Percentiles rank a stretch among this genome's conserved stretches.
These are phyloP conservation scores for Corythucha ciliata DNA, from an alignment of 2,888 invertebrate species.

Conservation along the genomic window DNA sequence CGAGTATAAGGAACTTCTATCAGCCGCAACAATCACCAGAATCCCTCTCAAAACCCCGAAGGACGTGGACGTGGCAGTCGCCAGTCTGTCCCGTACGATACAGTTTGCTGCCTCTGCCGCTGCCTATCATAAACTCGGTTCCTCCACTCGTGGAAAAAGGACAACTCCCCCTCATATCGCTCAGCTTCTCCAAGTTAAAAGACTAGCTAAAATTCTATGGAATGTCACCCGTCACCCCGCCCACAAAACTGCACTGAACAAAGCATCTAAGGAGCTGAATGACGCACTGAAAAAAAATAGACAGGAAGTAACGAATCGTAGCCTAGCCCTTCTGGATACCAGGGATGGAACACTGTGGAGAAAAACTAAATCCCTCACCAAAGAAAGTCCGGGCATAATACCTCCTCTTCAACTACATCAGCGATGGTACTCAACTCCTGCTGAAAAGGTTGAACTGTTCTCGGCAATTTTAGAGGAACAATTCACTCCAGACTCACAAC, in stretches of 20 bases:
- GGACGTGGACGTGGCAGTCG: conserved; percentile 6
- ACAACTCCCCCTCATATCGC: background rate
- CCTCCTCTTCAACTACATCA: background rate
- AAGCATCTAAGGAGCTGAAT: too few relatives aligned
- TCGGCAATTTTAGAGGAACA: conserved; percentile 1
- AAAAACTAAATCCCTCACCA: conserved; percentile 6
- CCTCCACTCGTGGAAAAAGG: background rate
- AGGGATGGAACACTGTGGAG: conserved; percentile 2
- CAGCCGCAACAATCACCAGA: background rate
- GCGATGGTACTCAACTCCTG: conserved; percentile 3
- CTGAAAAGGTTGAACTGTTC: conserved; percentile 13
- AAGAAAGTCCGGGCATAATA: background rate
- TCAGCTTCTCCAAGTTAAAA: conserved; percentile 7
- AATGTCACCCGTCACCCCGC: background rate
- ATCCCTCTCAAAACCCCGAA: conserved; percentile 5
- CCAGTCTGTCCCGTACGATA: conserved; percentile 3
- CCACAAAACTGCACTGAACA: conserved; percentile 10
- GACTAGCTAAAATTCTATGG: background rate
- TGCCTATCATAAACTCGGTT: too few relatives aligned
- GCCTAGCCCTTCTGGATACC: conserved; percentile 5
- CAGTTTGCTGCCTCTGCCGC: conserved; percentile 15
- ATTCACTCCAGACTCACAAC: conserved; percentile 3
- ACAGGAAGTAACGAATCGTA: background rate
- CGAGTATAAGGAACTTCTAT: conserved; percentile 6
- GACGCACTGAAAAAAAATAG: background rate